Conservation (phyloP, 1,140 invertebrate species). For the Marisa cornuarietis region DNA sequence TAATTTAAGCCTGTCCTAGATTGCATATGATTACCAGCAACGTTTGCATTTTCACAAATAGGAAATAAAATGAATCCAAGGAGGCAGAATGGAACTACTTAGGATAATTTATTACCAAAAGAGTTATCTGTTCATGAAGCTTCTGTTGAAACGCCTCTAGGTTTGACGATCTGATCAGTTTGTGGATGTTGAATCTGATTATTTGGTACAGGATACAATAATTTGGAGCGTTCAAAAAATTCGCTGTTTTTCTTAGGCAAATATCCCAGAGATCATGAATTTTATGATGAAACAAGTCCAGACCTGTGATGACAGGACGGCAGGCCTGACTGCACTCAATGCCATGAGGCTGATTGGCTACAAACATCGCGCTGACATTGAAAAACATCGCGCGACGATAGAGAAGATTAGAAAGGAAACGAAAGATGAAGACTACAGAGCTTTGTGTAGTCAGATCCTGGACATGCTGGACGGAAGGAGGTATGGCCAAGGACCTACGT, state of each 20-base stretch:
- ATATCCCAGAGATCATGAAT: neutral
- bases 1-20: too few relatives aligned
- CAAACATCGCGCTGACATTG: constrained; percentile 18
- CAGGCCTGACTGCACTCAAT: constrained; percentile 5
- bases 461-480: constrained; percentile 45
- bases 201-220: neutral
- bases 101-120: too few relatives aligned
- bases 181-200: neutral
- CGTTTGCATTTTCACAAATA: too few relatives aligned
- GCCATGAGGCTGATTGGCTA: constrained; percentile 27
- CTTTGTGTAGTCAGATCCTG: constrained; percentile 12
- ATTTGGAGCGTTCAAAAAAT: neutral
- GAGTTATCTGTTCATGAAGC: too few relatives aligned
- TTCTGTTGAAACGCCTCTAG: too few relatives aligned
- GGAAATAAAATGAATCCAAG: too few relatives aligned
- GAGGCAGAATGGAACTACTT: too few relatives aligned
- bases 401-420: constrained; percentile 14
- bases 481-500: constrained; percentile 17
- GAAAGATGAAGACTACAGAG: neutral
- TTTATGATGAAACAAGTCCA: constrained; percentile 4
- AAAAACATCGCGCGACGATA: constrained; percentile 22
- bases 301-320: neutral
- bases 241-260: neutral
- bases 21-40: too few relatives aligned
- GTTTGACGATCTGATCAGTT: neutral